Percentiles rank a stretch among this genome's conserved stretches.
phyloP scores from a whole-genome alignment of 2,113 vertebrate species.

The Leptocoma aspasia region DNA sequence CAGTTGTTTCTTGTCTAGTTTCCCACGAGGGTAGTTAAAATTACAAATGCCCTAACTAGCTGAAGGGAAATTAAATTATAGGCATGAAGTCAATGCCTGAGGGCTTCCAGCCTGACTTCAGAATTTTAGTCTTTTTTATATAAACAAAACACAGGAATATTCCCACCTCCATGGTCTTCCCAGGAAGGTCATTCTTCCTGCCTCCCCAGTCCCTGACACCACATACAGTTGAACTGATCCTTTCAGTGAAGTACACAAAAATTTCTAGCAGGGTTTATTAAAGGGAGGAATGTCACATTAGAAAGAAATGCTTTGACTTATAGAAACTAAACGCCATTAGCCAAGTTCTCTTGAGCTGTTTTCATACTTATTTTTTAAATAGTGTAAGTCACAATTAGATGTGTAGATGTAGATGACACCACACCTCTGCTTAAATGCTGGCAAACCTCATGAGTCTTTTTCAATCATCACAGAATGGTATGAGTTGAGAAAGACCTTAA shows the following conservation, averaged over 20 bases:
- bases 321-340: not conserved
- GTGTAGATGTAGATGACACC: not conserved
- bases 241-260: not conserved
- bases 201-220: not conserved
- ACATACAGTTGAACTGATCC: not conserved
- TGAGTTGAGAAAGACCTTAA: not conserved
- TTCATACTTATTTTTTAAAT: not conserved
- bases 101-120: not conserved
- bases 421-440: not conserved
- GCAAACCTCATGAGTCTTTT: not conserved
- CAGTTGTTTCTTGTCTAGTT: not conserved
- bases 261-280: not conserved
- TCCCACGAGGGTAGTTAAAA: not conserved
- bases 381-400: not conserved
- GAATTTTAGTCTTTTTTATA: not conserved
- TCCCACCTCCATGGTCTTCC: not conserved
- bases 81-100: not conserved
- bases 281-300: not conserved
- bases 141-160: not conserved
- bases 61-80: not conserved
- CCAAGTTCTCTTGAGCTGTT: not conserved
- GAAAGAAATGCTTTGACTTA: not conserved
- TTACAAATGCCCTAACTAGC: not conserved
- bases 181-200: not conserved
- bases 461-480: not conserved